Base-by-base conservation (phyloP, 2,888 invertebrate species). In the Apamea crenata region DNA sequence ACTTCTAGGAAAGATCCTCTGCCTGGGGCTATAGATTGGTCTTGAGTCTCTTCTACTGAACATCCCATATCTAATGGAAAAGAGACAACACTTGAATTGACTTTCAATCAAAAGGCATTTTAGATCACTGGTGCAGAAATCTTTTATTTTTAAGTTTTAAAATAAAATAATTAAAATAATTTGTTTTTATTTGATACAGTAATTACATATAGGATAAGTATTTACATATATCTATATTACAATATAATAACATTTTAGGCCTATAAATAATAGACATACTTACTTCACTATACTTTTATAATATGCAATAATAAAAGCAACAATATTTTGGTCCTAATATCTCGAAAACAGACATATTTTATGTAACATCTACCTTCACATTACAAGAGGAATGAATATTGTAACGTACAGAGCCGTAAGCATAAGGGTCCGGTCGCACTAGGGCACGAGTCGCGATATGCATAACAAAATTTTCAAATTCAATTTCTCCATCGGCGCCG, bases 181-280 rank as follows among this genome's bases (percentile, higher is more conserved):
- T 80, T 76, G 68, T 82, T 89, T 84, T 89, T 75, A 84, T 85
- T 86, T 78, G 72, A 86, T 89, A 90, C 78, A 90, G 74, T 85
- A 85, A 80, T 80, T 82, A 85, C 80, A 86, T 85, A 81, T 59
- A 84, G 84, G 75, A 73, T 82, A 88, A 70, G 66, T 90, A 90
- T 90, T 90, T 90, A 90, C 89, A 90, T 84, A 86, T 86, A 73
- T 79, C 68, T 87, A 86, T 84, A 80, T 88, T 89, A 90, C 84
- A 82, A 77, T 78, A 82, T 79, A 73, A 84, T 83, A 80, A 77
- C 59, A 73, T 67, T 47, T 85, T 89, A 88, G 88, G 77, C 83
- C 88, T 87, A 88, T 73, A 82, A 85, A 82, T 80, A 82, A 72
- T 61, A 81, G 68, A 78, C 40, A 70, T 75, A 71, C 50, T 80